Conservation (phyloP, 2,888 invertebrate species). For the Thecocarcelia acutangulata region DNA sequence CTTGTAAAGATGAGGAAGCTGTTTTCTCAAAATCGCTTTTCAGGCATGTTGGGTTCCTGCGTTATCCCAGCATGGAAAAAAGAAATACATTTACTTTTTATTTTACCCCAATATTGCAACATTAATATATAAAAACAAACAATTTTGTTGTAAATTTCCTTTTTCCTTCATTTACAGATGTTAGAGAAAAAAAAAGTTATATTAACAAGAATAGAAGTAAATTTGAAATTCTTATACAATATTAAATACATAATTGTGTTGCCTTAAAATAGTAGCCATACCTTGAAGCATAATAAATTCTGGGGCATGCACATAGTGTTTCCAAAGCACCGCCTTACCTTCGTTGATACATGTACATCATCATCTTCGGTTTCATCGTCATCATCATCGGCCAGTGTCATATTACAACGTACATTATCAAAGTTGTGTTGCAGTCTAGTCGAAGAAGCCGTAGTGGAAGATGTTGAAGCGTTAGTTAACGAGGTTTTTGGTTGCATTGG, state of each 20-base stretch:
- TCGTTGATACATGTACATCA: slow-evolving; percentile 79
- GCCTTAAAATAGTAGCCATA: slow-evolving; percentile 82
- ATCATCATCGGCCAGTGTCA: slow-evolving; percentile 62
- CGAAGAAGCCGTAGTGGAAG: slow-evolving; percentile 46
- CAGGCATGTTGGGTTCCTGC: too few relatives aligned
- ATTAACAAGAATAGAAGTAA: slow-evolving; percentile 40
- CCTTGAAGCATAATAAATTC: slow-evolving; percentile 93
- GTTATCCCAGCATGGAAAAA: too few relatives aligned
- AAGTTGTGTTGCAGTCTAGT: slow-evolving; percentile 64
- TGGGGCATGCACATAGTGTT: slow-evolving; percentile 92
- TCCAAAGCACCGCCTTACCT: slow-evolving; percentile 86
- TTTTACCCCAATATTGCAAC: slow-evolving; percentile 53
- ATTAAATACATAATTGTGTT: slow-evolving; percentile 81
- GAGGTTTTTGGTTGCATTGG: slow-evolving; percentile 57
- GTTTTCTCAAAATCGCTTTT: too few relatives aligned
- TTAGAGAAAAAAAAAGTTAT: slow-evolving; percentile 5
- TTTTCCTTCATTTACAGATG: slow-evolving; percentile 43
- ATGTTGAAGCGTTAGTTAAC: slow-evolving; percentile 46
- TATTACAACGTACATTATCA: slow-evolving; percentile 67
- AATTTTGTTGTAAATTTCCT: slow-evolving; percentile 16
- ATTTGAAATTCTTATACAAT: slow-evolving; percentile 67
- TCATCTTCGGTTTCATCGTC: slow-evolving; percentile 76
- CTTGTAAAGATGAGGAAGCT: too few relatives aligned
- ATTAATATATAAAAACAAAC: slow-evolving; percentile 35
- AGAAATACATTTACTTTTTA: too few relatives aligned